Percentiles rank a stretch among this genome's conserved stretches.
Evolutionary conservation across 2,113 vertebrate genomes (phyloP).

Genomic region (Megaleporinus macrocephalus): DNA sequence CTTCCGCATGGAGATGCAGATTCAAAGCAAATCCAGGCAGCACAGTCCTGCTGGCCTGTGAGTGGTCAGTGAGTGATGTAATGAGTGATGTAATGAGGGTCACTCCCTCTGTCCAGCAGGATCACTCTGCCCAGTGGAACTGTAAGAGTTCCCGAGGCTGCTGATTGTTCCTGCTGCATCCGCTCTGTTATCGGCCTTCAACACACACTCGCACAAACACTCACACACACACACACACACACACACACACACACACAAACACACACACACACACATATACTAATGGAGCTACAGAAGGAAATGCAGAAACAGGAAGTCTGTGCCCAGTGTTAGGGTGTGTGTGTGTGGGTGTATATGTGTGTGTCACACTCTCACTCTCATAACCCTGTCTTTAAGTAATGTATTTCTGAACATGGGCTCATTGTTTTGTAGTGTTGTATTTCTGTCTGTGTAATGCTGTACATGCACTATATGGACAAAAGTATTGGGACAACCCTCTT

Average conservation of each 20-base stretch:
- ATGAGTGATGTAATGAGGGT: slow-evolving; percentile 3
- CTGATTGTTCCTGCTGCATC: slow-evolving; percentile 6
- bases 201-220: not conserved
- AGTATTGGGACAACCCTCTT: no score
- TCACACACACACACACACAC: not conserved
- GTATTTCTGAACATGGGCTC: no score
- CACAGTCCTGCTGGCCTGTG: not conserved
- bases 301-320: slow-evolving; percentile 7
- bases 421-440: no score
- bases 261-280: not conserved
- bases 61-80: not conserved
- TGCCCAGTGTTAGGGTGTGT: not conserved
- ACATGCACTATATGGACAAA: no score
- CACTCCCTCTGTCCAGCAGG: not conserved
- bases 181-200: slow-evolving; percentile 11
- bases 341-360: not conserved
- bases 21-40: no score
- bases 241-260: not conserved
- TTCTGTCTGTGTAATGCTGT: no score
- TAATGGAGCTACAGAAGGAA: not conserved
- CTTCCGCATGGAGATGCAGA: no score
- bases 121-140: not conserved
- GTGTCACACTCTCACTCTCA: no score
- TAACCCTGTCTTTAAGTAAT: no score
- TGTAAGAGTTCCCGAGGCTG: not conserved